Evolutionary conservation across 2,888 invertebrate species (phyloP), one percentile per base, ranked within the genome.

Genomic region (Ligdia adustata): DNA sequence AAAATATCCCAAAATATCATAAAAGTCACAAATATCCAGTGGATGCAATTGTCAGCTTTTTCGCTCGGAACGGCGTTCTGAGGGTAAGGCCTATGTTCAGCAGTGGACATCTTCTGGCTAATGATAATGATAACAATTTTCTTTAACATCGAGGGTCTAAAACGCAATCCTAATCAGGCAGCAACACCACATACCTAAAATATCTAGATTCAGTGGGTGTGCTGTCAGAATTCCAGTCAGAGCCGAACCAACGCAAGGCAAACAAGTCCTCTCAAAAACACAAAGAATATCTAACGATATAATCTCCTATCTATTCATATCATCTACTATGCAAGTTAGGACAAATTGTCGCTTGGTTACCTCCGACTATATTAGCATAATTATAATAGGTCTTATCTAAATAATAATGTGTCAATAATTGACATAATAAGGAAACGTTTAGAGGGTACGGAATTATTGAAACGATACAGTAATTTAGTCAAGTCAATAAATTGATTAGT

Each of bases 151-250:
- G n/a, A n/a, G n/a, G n/a, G n/a, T n/a, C n/a, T n/a, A n/a, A n/a
- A n/a, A n/a, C n/a, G n/a, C n/a, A n/a, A n/a, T n/a, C n/a, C n/a
- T n/a, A n/a, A n/a, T n/a, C n/a, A n/a, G n/a, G n/a, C n/a, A n/a
- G n/a, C n/a, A n/a, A n/a, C n/a, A n/a, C n/a, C n/a, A n/a, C n/a
- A n/a, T n/a, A n/a, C n/a, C n/a, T 42, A 39, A 49, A 44, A 53
- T 47, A 47, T 49, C 33, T 42, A 44, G 55, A 22, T 35, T 41
- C 46, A 26, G 52, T 60, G 59, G 57, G 59, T 47, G 59, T 51
- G 57, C 42, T 47, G 44, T 44, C 55, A 39, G 40, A 55, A 57
- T 60, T 57, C 60, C 60, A 51, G 53, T 57, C 53, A 43, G 47
- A 44, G 32, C 44, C 39, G 39, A 31, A 34, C 22, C 32, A 46